Percentiles rank a stretch among this genome's conserved stretches.
phyloP scores from a whole-genome alignment of 2,888 invertebrate genomes.

The Auanema sp. region DNA sequence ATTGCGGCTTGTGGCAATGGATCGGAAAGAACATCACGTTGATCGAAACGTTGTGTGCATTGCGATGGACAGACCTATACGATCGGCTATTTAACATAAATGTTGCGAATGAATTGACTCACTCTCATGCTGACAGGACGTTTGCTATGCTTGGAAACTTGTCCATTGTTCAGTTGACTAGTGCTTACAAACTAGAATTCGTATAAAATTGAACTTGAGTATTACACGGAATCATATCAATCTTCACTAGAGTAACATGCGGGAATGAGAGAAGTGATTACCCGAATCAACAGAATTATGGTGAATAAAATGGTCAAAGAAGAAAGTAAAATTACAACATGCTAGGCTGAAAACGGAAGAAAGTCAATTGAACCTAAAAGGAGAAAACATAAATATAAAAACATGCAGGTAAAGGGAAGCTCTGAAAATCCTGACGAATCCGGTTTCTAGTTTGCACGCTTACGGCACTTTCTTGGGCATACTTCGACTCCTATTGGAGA shows the following conservation, averaged over 20 bases:
- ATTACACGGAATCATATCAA: no score
- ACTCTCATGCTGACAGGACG: no score
- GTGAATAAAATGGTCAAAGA: not conserved
- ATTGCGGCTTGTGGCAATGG: constrained; percentile 35
- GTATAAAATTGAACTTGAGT: no score
- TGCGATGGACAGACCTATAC: constrained; percentile 32
- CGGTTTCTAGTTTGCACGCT: not conserved
- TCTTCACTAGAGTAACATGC: no score
- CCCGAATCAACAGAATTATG: no score
- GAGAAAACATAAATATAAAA: constrained; percentile 6
- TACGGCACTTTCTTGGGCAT: constrained; percentile 36
- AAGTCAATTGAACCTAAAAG: constrained; percentile 6
- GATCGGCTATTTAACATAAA: not conserved
- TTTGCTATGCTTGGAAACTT: no score
- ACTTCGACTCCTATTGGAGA: constrained; percentile 29
- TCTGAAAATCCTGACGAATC: no score
- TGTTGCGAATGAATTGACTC: not conserved
- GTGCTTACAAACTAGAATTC: no score
- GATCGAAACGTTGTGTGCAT: constrained; percentile 25
- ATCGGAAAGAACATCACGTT: constrained; percentile 27
- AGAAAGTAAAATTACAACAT: not conserved
- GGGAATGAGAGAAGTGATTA: no score
- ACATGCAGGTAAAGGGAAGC: constrained; percentile 1
- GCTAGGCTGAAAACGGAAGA: constrained; percentile 1
- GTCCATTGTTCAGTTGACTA: no score